Evolutionary conservation across 1,140 invertebrate genomes (phyloP), one percentile per base, ranked within the genome.

Genomic region (Penaeus vannamei): DNA sequence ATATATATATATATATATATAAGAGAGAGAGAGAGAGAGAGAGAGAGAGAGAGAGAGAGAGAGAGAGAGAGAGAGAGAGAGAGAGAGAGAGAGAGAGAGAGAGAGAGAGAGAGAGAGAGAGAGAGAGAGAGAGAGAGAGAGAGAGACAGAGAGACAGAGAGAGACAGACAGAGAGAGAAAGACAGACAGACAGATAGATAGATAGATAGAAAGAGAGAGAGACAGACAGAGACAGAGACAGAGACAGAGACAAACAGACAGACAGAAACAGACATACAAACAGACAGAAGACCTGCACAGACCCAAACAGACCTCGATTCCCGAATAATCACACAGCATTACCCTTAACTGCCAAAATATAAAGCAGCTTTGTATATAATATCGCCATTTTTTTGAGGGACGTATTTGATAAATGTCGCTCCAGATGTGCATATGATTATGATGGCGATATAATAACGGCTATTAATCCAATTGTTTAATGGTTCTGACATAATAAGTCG

Each of bases 41-140:
- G 84, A 85, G 64, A 72, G 84, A 85, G 64, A 85, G 84, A 85
- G 84, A 85, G 64, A 72, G 84, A 85, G 84, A 85, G 84, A 85
- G 64, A 85, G 84, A 85, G 64, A 72, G 84, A 85, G 64, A 85
- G 64, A 72, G 84, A 85, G 64, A 85, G 84, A 69, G 19, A 72
- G 42, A 72, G 36, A 59, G n/a, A 26, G n/a, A 69, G 66, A 32
- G 53, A n/a, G 5, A 20, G 29, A 42, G 14, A 17, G 59, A 10
- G n/a, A 42, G 23, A 64, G 17, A 32, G 36, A 22, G 32, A 85
- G 36, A 26, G 17, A 53, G 36, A 23, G 26, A 23, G 36, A 22
- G 10, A 69, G 36, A 42, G 62, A 36, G 62, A 69, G 62, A 69
- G 64, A 72, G 12, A 72, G 84, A 72, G 36, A 85, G 64, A 72